Evolutionary conservation across 1,140 invertebrate species (phyloP).

Genomic region (Cotesia glomerata): DNA sequence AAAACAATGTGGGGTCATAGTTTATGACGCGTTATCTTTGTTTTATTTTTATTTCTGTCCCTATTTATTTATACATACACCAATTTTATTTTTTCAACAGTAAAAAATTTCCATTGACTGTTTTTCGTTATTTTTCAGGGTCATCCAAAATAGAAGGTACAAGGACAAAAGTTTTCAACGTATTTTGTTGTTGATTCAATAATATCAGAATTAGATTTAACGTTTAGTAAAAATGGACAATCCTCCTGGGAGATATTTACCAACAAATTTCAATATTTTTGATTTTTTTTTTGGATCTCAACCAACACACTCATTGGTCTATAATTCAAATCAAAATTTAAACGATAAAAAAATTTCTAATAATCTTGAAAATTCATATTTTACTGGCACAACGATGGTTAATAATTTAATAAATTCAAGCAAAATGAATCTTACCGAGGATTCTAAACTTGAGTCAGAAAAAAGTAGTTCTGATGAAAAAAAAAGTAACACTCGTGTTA

Average conservation of each 20-base stretch:
- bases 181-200: neutral
- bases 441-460: slow-evolving; percentile 1
- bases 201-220: neutral
- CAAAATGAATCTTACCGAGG: neutral
- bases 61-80: too few species aligned
- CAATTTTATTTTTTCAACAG: too few species aligned
- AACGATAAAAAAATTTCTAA: slow-evolving; percentile 29
- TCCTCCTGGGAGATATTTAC: neutral
- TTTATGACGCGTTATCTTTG: too few species aligned
- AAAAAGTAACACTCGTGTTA: slow-evolving; percentile 27
- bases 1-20: too few species aligned
- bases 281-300: slow-evolving; percentile 9
- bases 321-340: neutral
- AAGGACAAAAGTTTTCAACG: neutral
- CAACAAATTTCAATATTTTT: neutral
- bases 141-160: neutral
- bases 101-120: neutral
- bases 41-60: too few species aligned
- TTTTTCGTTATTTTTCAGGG: slow-evolving; percentile 5
- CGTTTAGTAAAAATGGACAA: neutral
- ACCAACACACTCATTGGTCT: neutral
- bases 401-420: too few species aligned
- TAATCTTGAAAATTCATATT: neutral
- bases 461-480: slow-evolving; percentile 25
- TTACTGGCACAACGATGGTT: too few species aligned